A percentile compares a stretch with the other conserved stretches of the same genome.
phyloP scores from a whole-genome alignment of 2,113 vertebrate genomes.

The Eidolon helvum region DNA sequence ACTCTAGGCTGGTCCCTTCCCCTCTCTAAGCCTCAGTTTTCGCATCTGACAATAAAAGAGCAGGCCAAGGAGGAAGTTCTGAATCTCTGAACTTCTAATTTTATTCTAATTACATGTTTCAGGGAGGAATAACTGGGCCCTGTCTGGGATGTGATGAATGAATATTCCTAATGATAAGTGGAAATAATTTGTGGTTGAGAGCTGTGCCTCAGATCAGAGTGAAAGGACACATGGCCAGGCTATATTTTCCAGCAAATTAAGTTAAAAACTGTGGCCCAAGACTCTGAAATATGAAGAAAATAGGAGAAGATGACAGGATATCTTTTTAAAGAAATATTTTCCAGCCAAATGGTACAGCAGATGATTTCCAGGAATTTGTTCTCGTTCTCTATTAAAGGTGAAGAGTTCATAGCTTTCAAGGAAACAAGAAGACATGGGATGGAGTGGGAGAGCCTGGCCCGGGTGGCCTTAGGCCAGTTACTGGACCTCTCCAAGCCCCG shows the following conservation, averaged over 20 bases:
- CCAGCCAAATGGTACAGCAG: conserved; percentile 51
- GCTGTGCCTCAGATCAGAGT: conserved; percentile 60
- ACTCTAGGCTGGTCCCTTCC: background rate
- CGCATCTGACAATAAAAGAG: background rate
- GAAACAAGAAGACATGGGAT: background rate
- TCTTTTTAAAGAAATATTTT: conserved; percentile 68
- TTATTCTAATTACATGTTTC: conserved; percentile 79
- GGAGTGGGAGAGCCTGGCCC: background rate
- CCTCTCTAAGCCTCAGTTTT: background rate
- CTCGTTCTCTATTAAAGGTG: background rate
- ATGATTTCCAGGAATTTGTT: conserved; percentile 56
- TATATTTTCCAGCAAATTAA: conserved; percentile 70
- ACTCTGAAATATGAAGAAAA: conserved; percentile 65
- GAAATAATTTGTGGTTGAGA: conserved; percentile 81
- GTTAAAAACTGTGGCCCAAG: conserved; percentile 58
- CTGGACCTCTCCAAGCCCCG: background rate
- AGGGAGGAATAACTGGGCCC: conserved; percentile 71
- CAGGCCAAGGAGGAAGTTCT: conserved; percentile 61
- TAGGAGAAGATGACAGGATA: conserved; percentile 34
- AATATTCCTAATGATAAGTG: conserved; percentile 78
- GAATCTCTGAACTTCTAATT: conserved; percentile 78
- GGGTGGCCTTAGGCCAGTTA: background rate
- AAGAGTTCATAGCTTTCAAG: background rate
- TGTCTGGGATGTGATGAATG: conserved; percentile 72
- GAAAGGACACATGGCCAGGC: conserved; percentile 57